Base-by-base conservation (phyloP, 2,113 vertebrate species). In the Larimichthys crocea region DNA sequence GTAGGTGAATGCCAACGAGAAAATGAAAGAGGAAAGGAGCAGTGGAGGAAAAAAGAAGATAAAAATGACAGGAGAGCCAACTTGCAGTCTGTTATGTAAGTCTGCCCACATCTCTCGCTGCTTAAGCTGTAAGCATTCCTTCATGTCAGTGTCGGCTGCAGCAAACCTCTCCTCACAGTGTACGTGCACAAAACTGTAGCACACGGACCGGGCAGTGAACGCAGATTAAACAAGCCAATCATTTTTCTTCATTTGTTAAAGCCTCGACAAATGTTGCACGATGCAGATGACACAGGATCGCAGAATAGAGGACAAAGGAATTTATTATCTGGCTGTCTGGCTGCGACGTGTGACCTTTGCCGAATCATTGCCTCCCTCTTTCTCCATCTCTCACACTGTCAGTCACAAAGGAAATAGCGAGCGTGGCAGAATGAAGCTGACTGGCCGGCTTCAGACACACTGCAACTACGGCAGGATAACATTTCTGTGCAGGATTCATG, bases 351-450 rank as follows among this genome's bases (percentile, higher is more conserved):
- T 2, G 49, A 76, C 79, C 84, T 86, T 74, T 88, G 77, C 79
- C 7, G 73, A 86, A 53, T 80, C 84, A 79, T 29, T 66, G 75
- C 81, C 83, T 74, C 67, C 42, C 9, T 72, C 82, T 8, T 26
- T 76, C 73, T 84, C 48, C 31, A 16, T 85, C 79, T 74, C 78
- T 66, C 24, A 5, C 10, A 9, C 74, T 65, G 59, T 80, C 74
- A 56, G 60, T 79, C 80, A 74, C 69, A 76, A 62, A 77, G 6
- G 66, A 68, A 88, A 83, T 0, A 60, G 68, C 79, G 15, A 88
- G 64, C 46, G 0, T 79, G 82, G 85, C 90, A 82, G 84, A 91
- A 91, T 84, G 77, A 87, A 86, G 85, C 68, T 49, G 82, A 68
- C 74, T 20, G 74, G 68, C 60, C 46, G 29, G 68, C 68, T 68